Evolutionary conservation across 2,113 vertebrate species (phyloP).

Genomic region (Pomatostomus ruficeps): DNA sequence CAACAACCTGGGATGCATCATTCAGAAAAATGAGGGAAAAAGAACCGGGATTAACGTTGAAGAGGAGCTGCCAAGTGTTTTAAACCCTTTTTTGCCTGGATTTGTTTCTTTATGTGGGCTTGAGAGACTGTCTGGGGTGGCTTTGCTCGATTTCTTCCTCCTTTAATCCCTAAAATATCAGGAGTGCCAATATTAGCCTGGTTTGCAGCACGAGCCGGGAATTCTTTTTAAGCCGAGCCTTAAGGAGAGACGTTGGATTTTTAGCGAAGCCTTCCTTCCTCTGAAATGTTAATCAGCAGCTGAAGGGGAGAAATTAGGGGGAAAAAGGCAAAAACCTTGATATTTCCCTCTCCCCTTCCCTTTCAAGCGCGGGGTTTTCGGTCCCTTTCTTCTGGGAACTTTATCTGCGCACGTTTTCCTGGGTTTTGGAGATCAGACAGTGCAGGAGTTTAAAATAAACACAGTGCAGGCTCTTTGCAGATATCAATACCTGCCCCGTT

Average conservation of each 20-base stretch:
- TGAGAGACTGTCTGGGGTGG: not conserved
- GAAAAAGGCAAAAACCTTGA: not conserved
- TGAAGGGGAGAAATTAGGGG: not conserved
- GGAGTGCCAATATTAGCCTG: not conserved
- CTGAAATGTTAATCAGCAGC: constrained; percentile 29
- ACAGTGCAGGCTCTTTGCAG: not conserved
- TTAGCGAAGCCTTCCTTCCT: not conserved
- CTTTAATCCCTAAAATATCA: not conserved
- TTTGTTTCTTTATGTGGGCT: not conserved
- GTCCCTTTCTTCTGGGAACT: not conserved
- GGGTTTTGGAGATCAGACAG: not conserved
- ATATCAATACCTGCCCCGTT: not conserved
- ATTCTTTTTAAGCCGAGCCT: not conserved
- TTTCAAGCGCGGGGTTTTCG: not conserved
- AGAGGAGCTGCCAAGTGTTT: not conserved
- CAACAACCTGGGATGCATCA: not conserved
- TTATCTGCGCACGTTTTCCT: not conserved
- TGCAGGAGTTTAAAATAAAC: not conserved
- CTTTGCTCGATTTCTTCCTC: not conserved
- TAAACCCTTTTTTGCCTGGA: not conserved
- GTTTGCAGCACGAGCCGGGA: not conserved
- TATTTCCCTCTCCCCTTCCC: not conserved
- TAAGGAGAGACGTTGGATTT: not conserved
- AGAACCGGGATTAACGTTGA: not conserved
- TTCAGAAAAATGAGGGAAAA: not conserved